Evolutionary conservation across 2,113 vertebrate species (phyloP), one percentile per base, ranked within the genome.

Genomic region (Megaptera novaeangliae): DNA sequence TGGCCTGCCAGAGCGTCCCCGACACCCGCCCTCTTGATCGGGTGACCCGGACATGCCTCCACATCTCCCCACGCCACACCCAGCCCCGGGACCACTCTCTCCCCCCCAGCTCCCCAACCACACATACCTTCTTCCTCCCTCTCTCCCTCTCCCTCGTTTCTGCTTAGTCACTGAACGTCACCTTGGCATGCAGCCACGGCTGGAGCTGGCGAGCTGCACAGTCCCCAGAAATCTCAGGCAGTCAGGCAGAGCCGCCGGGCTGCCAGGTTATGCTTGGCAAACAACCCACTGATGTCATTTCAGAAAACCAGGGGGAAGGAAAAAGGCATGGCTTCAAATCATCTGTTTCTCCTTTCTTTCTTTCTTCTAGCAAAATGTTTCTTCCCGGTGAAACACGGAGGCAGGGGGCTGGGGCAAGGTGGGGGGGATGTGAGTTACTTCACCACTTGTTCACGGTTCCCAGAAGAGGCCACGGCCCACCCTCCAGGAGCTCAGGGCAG

Each of bases 121-220:
- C 96, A 98, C 98, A 97, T 98, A 98, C 97, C 97, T 97, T 97
- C 66, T 94, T 63, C 88, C 91, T 96, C 98, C 92, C 96, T 59
- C 94, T 98, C 88, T 34, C 52, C 96, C 80, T 93, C 78, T 15
- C 91, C 83, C 97, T 75, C 72, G 96, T 94, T 92, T 91, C 94
- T 97, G 98, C 85, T 98, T 90, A 91, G 87, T 61, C 84, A 31
- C 49, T 17, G 95, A 86, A 88, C 97, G 97, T 98, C 97, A 96
- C 95, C 97, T 81, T 98, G 97, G 97, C 36, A 96, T 3, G 86
- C 90, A 69, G 52, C 96, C 29, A 68, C 31, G 80, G 89, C 97
- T 96, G 74, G 84, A 92, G 55, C 88, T 98, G 49, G 59, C 88
- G 3, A 97, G 96, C 96, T 66, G 83, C 82, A 82, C 52, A 34